These are phyloP conservation scores for Dromius quadrimaculatus DNA, from an alignment of 2,888 invertebrate species.

Conservation along the genomic window DNA sequence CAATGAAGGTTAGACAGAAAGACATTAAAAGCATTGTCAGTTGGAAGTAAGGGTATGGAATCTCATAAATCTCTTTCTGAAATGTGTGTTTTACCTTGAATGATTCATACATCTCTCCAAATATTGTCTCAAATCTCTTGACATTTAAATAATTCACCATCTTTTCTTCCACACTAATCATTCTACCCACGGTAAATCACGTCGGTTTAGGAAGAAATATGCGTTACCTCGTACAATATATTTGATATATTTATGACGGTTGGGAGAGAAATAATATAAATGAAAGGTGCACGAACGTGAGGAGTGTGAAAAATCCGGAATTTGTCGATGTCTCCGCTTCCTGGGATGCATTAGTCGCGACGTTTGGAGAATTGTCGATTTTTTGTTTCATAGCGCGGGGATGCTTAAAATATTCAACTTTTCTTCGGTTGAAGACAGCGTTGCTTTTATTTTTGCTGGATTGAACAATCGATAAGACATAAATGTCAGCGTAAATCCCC, in stretches of 20 bases:
- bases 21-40: no score
- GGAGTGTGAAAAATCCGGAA: constrained; percentile 21
- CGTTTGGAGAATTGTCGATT: constrained; percentile 17
- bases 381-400: constrained; percentile 18
- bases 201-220: constrained; percentile 41
- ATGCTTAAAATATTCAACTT: constrained; percentile 30
- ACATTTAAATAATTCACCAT: background rate
- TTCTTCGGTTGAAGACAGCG: no score
- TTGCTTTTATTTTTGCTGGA: no score
- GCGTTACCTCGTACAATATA: constrained; percentile 37
- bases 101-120: background rate
- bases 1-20: no score
- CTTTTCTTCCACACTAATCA: constrained; percentile 5
- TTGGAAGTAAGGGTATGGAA: no score
- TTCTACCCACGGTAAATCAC: constrained; percentile 21
- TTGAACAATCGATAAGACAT: no score
- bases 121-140: background rate
- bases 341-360: constrained; percentile 41
- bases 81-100: background rate
- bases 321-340: constrained; percentile 38
- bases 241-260: constrained; percentile 47
- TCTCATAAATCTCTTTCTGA: constrained; percentile 13
- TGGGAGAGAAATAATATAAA: constrained; percentile 36
- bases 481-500: no score
- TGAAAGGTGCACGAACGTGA: constrained; percentile 39